Evolutionary conservation across 1,140 invertebrate genomes (phyloP), one percentile per base, ranked within the genome.

Genomic region (Pseudomyrmex flavicornis): DNA sequence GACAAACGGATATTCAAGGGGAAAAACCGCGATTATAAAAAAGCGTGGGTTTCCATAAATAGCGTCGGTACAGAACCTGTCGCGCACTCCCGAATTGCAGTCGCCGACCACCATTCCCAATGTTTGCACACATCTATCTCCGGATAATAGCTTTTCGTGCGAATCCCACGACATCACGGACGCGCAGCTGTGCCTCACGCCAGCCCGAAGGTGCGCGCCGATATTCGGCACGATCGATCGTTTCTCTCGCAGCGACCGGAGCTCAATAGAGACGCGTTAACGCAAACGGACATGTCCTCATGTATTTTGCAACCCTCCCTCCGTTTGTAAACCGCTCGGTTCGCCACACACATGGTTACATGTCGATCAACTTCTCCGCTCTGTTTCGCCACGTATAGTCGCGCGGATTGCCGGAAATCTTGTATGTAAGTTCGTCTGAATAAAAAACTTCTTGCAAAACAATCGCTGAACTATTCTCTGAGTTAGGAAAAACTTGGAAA

Each of bases 61-160:
- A 79, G 35, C 26, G 17, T 20, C 17, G 62, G 62, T 9, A 12
- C 12, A 66, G 17, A n/a, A 15, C 63, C 7, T 26, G 62, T 17
- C 73, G 22, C 20, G 46, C 73, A 63, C 73, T 15, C 59, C 44
- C 20, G 44, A 69, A 79, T 69, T 79, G 63, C 75, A 46, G 44
- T 50, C 15, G 73, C 73, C 13, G 72, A n/a, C 58, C 15, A 17
- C 8, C 66, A 52, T 15, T 4, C 5, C 10, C 46, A 26, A 63
- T 26, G 48, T 79, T 69, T 70, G 76, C 76, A 70, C 63, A 79
- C 52, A 70, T 58, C 58, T 59, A 69, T 79, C 76, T 15, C 9
- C 52, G 20, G 35, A 69, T 70, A 79, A 79, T 79, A 79, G 76
- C 17, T 79, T 79, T 70, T 79, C 76, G 65, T 48, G 65, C 52